Evolutionary conservation across 1,140 invertebrate genomes (phyloP), one percentile per base, ranked within the genome.

Genomic region (Mizuhopecten yessoensis): DNA sequence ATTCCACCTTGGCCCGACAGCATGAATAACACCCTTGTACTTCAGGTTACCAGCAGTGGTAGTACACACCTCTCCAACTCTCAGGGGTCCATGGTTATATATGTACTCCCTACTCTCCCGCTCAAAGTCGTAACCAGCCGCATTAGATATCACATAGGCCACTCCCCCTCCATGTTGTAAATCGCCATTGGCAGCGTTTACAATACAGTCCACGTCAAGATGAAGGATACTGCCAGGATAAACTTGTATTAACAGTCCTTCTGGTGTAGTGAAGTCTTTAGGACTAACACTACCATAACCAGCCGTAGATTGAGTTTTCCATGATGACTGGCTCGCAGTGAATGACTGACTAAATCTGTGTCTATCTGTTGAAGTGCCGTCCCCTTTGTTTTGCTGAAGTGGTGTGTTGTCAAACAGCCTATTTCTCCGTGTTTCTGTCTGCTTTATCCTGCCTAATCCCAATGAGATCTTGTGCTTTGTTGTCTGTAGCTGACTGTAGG

Each of bases 101-200:
- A 94, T 88, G 88, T 92, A 94, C 0, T 92, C 86, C n/a, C 89
- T 36, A 20, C 93, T 89, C n/a, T 95, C 94, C 33, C 86, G 20
- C 17, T 91, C 49, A 42, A 94, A 90, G 15, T 34, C 23, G 57
- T 88, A 45, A 9, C 94, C 93, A 88, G 93, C 94, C 34, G 94
- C 93, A 15, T 90, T 49, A 33, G 92, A 88, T 95, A 99, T 99
- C 17, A 98, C 98, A 91, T 98, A 98, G 97, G 99, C 98, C 34
- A 99, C 93, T 96, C 98, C 98, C 49, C 98, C 98, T 34, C 98
- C 98, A 88, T 98, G 98, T 34, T 97, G 95, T 29, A 99, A 96
- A n/a, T 96, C 95, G 17, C 97, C 97, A 96, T 99, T 99, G 5
- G 98, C 98, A 89, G 98, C 98, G 97, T 99, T 99, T 0, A 99